Percentiles rank a stretch among this genome's conserved stretches.
Conservation (phyloP, 1,140 invertebrate species). For the Panulirus ornatus region DNA sequence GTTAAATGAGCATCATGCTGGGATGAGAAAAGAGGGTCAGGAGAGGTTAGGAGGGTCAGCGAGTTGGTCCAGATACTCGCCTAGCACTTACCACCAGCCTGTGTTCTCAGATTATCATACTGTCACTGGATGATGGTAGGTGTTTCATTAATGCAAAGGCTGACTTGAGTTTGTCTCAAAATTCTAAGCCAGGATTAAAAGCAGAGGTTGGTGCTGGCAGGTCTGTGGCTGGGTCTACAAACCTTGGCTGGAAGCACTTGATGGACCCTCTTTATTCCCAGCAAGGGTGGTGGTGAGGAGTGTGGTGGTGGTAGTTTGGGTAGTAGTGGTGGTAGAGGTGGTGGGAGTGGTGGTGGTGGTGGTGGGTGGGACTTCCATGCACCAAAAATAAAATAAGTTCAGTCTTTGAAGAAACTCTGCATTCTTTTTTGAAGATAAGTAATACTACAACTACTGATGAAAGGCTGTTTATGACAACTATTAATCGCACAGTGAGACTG, state of each 20-base stretch:
- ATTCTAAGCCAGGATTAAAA: constrained; percentile 1
- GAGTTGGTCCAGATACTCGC: not conserved
- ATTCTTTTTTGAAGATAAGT: constrained; percentile 14
- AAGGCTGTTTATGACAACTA: not conserved
- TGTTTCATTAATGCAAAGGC: not conserved
- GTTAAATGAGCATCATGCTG: not conserved
- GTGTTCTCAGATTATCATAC: not conserved
- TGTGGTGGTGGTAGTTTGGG: constrained; percentile 9
- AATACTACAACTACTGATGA: constrained; percentile 13
- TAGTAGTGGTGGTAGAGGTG: constrained; percentile 24
- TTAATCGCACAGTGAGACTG: not conserved
- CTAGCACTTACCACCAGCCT: not conserved
- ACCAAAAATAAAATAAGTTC: constrained; percentile 37
- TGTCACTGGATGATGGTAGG: not conserved
- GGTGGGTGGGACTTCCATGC: constrained; percentile 58
- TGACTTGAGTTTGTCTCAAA: not conserved
- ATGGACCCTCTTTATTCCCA: constrained; percentile 23
- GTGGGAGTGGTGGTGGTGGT: constrained; percentile 43
- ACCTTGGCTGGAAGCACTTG: constrained; percentile 29
- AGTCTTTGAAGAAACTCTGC: not conserved
- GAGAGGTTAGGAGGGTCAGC: not conserved
- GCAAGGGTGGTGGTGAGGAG: constrained; percentile 35
- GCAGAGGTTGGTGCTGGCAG: not conserved
- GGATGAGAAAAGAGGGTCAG: not conserved
- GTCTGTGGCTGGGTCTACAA: constrained; percentile 25